Conservation (phyloP, 1,140 invertebrate species). For the Bombus soroeensis region DNA sequence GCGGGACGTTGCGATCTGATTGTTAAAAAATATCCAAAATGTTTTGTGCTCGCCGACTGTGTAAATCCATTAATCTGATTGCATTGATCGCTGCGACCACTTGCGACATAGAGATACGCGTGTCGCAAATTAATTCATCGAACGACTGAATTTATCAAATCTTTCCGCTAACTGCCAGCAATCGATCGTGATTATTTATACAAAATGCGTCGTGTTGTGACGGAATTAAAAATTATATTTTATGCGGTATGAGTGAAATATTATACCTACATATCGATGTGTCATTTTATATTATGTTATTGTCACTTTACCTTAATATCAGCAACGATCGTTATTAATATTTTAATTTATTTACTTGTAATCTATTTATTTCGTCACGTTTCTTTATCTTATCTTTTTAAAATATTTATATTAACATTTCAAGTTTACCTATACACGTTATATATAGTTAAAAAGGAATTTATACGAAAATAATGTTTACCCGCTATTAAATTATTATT, state of each 20-base stretch:
- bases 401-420: neutral
- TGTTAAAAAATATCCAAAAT: slow-evolving; percentile 33
- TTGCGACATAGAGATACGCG: neutral
- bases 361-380: neutral
- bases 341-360: no score
- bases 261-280: neutral
- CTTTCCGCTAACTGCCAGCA: neutral
- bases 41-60: slow-evolving; percentile 14
- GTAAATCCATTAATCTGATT: slow-evolving; percentile 36
- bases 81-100: neutral
- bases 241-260: neutral
- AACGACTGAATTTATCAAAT: neutral
- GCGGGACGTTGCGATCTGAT: neutral
- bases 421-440: neutral
- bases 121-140: neutral
- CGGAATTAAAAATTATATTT: neutral
- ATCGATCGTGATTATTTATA: neutral
- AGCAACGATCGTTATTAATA: no score
- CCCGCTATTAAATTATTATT: neutral
- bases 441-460: neutral
- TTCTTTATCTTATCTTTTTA: neutral
- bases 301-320: no score
- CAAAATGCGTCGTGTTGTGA: neutral
- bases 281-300: neutral
- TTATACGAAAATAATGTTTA: neutral